Evolutionary conservation across 2,888 invertebrate genomes (phyloP).

Genomic region (Pristionchus entomophagus): DNA sequence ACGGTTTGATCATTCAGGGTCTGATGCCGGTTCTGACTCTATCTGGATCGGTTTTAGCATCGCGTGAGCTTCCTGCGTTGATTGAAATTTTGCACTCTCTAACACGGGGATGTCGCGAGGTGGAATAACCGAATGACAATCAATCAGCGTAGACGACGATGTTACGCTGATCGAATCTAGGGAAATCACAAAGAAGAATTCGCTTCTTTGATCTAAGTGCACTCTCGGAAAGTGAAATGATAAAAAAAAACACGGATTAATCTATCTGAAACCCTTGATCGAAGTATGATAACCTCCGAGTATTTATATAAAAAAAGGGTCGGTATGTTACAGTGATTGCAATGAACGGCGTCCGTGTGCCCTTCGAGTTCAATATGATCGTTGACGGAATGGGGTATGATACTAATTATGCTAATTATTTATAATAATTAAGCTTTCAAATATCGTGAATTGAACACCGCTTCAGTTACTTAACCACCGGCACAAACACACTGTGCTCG

Average conservation of each 20-base stretch:
- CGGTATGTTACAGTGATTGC: neutral
- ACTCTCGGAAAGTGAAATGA: too few species aligned
- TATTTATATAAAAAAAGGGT: too few species aligned
- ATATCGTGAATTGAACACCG: neutral
- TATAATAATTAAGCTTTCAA: neutral
- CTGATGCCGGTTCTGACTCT: neutral
- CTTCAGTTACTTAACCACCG: neutral
- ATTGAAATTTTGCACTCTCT: too few species aligned
- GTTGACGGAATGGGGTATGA: neutral
- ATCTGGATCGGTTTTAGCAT: neutral
- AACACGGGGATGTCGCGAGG: too few species aligned
- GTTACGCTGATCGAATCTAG: too few species aligned
- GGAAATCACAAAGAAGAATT: too few species aligned
- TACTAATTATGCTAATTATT: neutral
- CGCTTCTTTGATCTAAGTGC: too few species aligned
- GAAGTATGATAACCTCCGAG: too few species aligned
- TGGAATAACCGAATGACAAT: too few species aligned
- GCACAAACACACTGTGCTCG: neutral
- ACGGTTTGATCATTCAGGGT: neutral
- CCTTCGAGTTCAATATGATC: neutral
- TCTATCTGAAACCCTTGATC: too few species aligned
- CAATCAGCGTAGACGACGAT: too few species aligned
- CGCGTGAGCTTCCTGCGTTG: neutral
- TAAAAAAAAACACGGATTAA: too few species aligned
- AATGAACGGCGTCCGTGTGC: neutral